phyloP scores from a whole-genome alignment of 2,888 invertebrate genomes.

The Sminthurides aquaticus region DNA sequence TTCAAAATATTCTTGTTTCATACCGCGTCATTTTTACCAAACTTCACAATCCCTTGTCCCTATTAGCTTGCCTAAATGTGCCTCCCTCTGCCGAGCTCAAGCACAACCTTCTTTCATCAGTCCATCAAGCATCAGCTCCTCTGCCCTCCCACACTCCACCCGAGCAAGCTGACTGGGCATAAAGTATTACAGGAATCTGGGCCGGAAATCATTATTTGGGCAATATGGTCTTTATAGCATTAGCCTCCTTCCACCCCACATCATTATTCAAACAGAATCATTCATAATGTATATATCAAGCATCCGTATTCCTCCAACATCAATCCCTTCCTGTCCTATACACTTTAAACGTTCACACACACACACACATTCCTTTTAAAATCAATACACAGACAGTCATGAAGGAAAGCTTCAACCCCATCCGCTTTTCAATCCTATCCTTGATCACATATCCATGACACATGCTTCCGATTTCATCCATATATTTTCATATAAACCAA shows the following conservation, averaged over 20 bases:
- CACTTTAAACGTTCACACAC: no score
- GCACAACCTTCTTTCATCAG: no score
- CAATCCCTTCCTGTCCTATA: no score
- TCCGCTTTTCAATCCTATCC: neutral
- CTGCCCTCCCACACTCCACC: no score
- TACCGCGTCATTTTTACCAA: neutral
- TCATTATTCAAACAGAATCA: constrained; percentile 6
- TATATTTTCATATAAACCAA: neutral
- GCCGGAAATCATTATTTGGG: constrained; percentile 45
- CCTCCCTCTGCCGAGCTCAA: no score
- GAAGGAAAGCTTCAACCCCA: neutral
- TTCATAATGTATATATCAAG: neutral
- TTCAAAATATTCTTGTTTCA: no score
- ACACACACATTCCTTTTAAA: neutral
- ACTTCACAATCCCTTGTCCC: neutral
- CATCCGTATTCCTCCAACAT: neutral
- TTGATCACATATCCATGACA: neutral
- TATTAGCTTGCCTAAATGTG: no score
- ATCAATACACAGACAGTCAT: no score
- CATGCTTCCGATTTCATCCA: neutral
- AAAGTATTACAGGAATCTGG: constrained; percentile 32
- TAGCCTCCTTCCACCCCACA: constrained; percentile 7
- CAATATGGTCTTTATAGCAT: constrained; percentile 44
- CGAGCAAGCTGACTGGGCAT: neutral
- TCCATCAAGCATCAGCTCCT: neutral